phyloP scores from a whole-genome alignment of 2,113 vertebrate genomes.

The Azemiops feae region DNA sequence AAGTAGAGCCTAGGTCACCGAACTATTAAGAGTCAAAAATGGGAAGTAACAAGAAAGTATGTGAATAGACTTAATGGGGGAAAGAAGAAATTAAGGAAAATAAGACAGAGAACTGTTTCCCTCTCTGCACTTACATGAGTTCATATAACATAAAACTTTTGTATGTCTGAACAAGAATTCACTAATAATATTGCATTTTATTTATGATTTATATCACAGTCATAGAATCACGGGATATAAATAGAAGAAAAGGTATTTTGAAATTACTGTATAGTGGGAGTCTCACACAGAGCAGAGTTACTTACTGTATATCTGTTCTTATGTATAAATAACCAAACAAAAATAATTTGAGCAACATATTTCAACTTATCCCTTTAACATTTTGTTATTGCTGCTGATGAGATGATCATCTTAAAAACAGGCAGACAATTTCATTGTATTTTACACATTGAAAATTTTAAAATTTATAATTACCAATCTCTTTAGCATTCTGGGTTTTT shows the following conservation, averaged over 20 bases:
- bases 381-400: neutral
- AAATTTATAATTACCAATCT: conserved; percentile 18
- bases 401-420: neutral
- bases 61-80: neutral
- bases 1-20: neutral
- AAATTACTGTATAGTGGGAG: neutral
- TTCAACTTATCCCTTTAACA: neutral
- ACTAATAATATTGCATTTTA: neutral
- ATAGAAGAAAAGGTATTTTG: neutral
- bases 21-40: neutral
- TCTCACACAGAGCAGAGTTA: neutral
- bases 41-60: neutral
- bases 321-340: neutral
- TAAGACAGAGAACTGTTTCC: neutral
- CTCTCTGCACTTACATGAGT: neutral
- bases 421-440: neutral
- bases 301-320: neutral
- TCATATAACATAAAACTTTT: neutral
- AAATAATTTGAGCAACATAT: neutral
- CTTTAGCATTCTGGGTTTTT: neutral
- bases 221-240: neutral
- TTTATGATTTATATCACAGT: neutral
- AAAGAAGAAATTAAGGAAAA: neutral
- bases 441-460: conserved; percentile 13
- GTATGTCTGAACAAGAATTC: neutral